Evolutionary conservation across 2,113 vertebrate genomes (phyloP).

Genomic region (Chinchilla lanigera): DNA sequence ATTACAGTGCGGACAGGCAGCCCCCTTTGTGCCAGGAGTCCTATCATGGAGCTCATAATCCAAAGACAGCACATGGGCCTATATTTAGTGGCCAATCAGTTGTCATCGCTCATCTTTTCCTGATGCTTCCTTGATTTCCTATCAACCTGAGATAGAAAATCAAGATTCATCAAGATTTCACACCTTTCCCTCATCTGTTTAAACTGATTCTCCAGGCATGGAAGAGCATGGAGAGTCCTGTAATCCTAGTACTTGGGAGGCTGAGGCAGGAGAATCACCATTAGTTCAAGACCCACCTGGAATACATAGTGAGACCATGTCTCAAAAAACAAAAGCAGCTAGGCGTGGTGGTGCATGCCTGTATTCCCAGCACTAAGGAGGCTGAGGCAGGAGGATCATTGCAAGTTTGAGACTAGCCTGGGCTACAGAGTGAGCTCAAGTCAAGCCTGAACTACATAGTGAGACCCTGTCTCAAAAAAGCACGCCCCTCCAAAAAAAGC

Average conservation of each 20-base stretch:
- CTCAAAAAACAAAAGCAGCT: background rate
- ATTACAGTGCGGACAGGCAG: background rate
- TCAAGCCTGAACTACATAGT: background rate
- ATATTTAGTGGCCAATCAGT: background rate
- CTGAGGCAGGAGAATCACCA: background rate
- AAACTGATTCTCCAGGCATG: background rate
- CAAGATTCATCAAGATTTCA: conserved; percentile 1
- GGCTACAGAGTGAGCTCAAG: too few species aligned
- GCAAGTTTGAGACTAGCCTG: too few species aligned
- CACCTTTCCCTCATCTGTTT: background rate
- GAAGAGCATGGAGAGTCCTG: background rate
- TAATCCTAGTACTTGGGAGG: background rate
- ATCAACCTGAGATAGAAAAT: background rate
- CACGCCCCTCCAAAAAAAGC: background rate
- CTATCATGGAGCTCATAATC: background rate
- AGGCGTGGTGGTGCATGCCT: too few species aligned
- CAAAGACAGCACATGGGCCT: background rate
- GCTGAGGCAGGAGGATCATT: too few species aligned
- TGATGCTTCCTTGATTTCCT: background rate
- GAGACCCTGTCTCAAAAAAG: background rate
- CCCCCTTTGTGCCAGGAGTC: background rate
- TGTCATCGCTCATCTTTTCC: background rate
- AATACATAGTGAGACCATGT: background rate
- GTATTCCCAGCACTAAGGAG: too few species aligned
- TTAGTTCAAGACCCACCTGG: background rate